These are phyloP conservation scores for Caerostris extrusa DNA, from an alignment of 1,140 invertebrate species.

Conservation along the genomic window DNA sequence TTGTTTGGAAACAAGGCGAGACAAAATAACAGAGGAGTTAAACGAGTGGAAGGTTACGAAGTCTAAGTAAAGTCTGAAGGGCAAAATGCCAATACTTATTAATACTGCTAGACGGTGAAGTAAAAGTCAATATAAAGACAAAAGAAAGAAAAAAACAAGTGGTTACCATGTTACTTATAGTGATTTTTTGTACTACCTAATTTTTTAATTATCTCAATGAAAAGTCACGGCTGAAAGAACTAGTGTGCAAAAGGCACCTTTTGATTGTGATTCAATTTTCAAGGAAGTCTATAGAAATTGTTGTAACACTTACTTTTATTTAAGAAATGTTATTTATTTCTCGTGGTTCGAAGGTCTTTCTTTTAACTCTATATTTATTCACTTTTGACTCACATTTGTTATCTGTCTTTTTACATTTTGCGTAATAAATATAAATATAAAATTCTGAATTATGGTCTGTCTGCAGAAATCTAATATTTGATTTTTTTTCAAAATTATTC, in stretches of 20 bases:
- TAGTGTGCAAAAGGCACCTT: not conserved
- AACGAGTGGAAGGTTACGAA: not conserved
- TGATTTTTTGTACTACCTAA: conserved; percentile 21
- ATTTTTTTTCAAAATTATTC: no score
- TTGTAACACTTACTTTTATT: not conserved
- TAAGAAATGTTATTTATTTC: not conserved
- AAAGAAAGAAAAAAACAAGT: not conserved
- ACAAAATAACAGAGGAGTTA: not conserved
- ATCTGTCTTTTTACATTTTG: no score
- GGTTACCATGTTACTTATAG: not conserved
- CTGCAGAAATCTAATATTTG: no score
- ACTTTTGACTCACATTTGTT: not conserved
- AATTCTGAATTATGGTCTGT: no score
- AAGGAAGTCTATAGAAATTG: conserved; percentile 9
- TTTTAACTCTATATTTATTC: no score
- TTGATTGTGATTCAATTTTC: not conserved
- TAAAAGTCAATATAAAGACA: conserved; percentile 24
- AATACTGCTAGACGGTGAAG: conserved; percentile 14
- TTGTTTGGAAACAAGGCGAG: not conserved
- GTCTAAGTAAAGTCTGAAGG: not conserved
- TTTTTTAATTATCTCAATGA: conserved; percentile 2
- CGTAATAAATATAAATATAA: no score
- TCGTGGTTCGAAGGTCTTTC: not conserved
- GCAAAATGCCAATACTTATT: conserved; percentile 40
- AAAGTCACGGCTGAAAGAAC: not conserved